Evolutionary conservation across 2,797 vertebrate species (phyloP).

Genomic region (Pangasius krempfi): DNA sequence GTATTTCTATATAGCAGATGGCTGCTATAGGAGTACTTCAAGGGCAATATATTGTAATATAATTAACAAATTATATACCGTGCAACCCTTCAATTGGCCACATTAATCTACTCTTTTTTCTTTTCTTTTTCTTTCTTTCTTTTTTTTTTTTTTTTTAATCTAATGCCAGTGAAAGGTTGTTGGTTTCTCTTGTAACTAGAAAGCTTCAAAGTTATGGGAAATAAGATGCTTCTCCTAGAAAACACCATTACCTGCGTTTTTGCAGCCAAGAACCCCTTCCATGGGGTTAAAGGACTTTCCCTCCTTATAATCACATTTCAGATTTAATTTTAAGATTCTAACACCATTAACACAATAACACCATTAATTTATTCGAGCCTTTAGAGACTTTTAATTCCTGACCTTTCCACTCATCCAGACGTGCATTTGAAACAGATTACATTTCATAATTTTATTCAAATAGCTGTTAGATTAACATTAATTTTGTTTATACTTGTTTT

Average conservation of each 20-base stretch:
- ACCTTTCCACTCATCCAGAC: background rate
- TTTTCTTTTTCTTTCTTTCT: no score
- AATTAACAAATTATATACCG: background rate
- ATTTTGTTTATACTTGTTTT: background rate
- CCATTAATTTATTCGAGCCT: background rate
- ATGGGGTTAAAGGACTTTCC: background rate
- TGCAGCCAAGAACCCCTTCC: background rate
- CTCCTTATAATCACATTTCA: background rate
- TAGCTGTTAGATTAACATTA: background rate
- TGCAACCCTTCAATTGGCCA: background rate
- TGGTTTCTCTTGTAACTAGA: background rate
- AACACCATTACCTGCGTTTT: background rate
- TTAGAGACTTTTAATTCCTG: background rate
- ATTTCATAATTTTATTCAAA: background rate
- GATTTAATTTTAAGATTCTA: background rate
- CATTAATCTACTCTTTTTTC: background rate
- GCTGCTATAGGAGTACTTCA: background rate
- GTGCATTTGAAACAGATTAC: background rate
- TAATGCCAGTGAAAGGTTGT: background rate
- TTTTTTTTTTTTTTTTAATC: background rate
- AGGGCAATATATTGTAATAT: background rate
- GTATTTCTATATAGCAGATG: background rate
- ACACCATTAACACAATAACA: background rate
- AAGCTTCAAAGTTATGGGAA: background rate
- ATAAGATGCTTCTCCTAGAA: background rate